A percentile compares a stretch with the other conserved stretches of the same genome.
Conservation (phyloP, 2,797 vertebrate species). For the Typhlichthys eigenmanni region DNA sequence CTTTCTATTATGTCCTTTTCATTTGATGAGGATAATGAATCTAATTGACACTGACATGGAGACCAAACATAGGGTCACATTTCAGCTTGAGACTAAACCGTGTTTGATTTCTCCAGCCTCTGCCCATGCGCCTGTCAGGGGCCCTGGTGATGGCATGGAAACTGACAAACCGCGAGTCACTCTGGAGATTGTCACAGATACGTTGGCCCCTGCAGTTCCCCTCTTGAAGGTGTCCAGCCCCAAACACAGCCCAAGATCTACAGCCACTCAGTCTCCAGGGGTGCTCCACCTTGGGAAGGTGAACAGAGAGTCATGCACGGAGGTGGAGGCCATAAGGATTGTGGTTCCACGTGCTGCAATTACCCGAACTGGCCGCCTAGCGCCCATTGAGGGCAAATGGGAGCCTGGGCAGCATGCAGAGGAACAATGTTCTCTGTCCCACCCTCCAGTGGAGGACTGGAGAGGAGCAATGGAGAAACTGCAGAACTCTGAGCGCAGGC, state of each 20-base stretch:
- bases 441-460: slow-evolving; percentile 78
- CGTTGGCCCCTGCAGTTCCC: slow-evolving; percentile 35
- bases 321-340: slow-evolving; percentile 92
- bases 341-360: slow-evolving; percentile 90
- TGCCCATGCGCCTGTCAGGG: slow-evolving; percentile 79
- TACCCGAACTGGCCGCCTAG: slow-evolving; percentile 69
- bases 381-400: slow-evolving; percentile 71
- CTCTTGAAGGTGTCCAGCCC: slow-evolving; percentile 60
- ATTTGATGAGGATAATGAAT: no score
- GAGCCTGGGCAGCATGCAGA: slow-evolving; percentile 72
- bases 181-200: slow-evolving; percentile 70
- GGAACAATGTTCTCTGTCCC: slow-evolving; percentile 64
- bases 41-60: background rate
- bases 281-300: slow-evolving; percentile 92
- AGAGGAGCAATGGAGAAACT: slow-evolving; percentile 85
- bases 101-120: slow-evolving; percentile 39
- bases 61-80: background rate
- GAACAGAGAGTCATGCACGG: slow-evolving; percentile 82
- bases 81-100: background rate
- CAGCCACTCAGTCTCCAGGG: slow-evolving; percentile 75
- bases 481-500: slow-evolving; percentile 88
- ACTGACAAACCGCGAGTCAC: slow-evolving; percentile 76
- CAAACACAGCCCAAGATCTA: slow-evolving; percentile 57
- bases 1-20: no score
- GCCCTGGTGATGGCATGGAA: slow-evolving; percentile 98